Base-by-base conservation (phyloP, 2,888 invertebrate genomes). In the Lycaena phlaeas region DNA sequence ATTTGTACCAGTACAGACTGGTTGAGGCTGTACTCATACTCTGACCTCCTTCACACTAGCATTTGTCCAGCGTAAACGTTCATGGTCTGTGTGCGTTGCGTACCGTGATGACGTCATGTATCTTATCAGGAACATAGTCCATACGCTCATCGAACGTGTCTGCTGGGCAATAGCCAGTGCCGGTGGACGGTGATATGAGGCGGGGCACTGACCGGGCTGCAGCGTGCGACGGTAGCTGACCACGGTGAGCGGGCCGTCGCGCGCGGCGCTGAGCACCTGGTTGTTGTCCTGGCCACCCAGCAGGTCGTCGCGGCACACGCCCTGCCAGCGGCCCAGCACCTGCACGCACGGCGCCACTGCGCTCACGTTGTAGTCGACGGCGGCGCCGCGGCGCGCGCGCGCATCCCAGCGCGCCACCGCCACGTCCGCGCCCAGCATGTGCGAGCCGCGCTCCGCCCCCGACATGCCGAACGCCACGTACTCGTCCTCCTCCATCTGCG, bases 391-490 rank as follows among this genome's bases (percentile, higher is more conserved):
- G 53, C 61, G 69, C 53, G 52, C 43, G n/a, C n/a, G 11, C 6
- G 87, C 88, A 63, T 92, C 89, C 63, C 92, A 90, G 52, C 89
- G 90, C 3, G 91, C 91, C 22, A 96, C 87, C 1, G 93, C 91
- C 25, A 93, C 91, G 82, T 96, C 96, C 0, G 94, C 89, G 36
- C 94, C 94, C 56, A 92, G 76, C 96, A 96, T 96, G 71, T 88
- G 88, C 52, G 93, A 91, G 27, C 85, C 81, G 12, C 79, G 78
- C 5, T 77, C 76, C 1, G 91, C 89, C 36, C 96, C 96, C 14
- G 95, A 95, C 39, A 95, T 76, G 22, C 96, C 96, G 71, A 96
- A 95, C 9, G 94, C 90, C 89, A 96, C 91, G 74, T 96, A 96
- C 54, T 95, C 94, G 56, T 91, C 85, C 51, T 88, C 88, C 1